Conservation (phyloP, 2,113 vertebrate species). For the Clupea harengus region DNA sequence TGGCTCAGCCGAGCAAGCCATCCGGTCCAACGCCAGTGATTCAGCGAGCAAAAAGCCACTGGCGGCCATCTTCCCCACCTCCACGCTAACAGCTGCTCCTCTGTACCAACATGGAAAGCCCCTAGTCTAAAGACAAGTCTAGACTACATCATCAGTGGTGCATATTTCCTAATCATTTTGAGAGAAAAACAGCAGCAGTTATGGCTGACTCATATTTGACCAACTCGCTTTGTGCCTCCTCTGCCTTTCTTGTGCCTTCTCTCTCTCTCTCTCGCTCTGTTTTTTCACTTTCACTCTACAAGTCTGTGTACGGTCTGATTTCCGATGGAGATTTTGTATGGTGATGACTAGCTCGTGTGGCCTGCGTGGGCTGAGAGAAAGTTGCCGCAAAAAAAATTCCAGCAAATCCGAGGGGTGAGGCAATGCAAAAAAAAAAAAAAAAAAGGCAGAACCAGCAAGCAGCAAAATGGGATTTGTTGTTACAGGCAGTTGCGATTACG, state of each 20-base stretch:
- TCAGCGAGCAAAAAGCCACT: slow-evolving; percentile 29
- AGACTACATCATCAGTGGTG: slow-evolving; percentile 26
- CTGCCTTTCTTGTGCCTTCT: background rate
- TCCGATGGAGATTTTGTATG: background rate
- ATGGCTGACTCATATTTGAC: slow-evolving; percentile 39
- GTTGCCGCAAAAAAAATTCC: background rate
- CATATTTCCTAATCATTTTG: slow-evolving; percentile 27
- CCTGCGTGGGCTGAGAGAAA: slow-evolving; percentile 6
- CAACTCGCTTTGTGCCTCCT: background rate
- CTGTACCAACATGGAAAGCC: slow-evolving; percentile 46
- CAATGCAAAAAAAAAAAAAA: background rate
- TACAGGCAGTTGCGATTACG: slow-evolving; percentile 78
- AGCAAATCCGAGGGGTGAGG: background rate
- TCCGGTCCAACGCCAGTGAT: slow-evolving; percentile 45
- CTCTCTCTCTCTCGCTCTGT: background rate
- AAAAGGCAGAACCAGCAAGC: background rate
- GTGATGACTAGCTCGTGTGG: background rate
- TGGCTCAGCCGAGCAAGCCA: slow-evolving; percentile 30
- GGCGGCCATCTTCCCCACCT: background rate
- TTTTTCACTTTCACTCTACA: background rate
- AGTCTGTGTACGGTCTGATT: background rate
- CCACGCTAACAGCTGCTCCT: slow-evolving; percentile 20
- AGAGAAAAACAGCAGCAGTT: slow-evolving; percentile 25
- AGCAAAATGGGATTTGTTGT: slow-evolving; percentile 77
- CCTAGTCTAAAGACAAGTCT: slow-evolving; percentile 41